These are phyloP conservation scores for Drosophila orosa DNA, from an alignment of 1,140 invertebrate genomes.

Conservation along the genomic window DNA sequence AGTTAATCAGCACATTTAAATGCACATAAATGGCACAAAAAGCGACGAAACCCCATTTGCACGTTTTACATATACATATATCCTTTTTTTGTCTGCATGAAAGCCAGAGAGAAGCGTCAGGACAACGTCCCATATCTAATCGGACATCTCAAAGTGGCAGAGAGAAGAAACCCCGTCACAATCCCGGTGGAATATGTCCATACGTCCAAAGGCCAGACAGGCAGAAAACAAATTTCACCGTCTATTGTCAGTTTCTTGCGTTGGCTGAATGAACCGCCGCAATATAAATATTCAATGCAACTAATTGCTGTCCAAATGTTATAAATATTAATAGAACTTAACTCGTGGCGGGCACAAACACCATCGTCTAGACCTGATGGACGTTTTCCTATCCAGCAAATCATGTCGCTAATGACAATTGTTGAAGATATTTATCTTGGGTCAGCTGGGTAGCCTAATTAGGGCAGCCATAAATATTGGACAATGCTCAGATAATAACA, in stretches of 20 bases:
- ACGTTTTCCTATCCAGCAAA: constrained; percentile 1
- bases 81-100: background rate
- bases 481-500: constrained; percentile 12
- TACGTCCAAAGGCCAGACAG: constrained; percentile 8
- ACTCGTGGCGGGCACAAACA: too few species aligned
- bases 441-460: background rate
- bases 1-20: constrained; percentile 72
- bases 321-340: constrained; percentile 42
- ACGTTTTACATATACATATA: constrained; percentile 1
- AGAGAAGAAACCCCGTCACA: background rate
- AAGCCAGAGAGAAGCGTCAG: constrained; percentile 17
- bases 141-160: constrained; percentile 23
- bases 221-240: constrained; percentile 19
- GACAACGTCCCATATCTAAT: constrained; percentile 18
- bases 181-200: constrained; percentile 12
- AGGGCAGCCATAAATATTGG: constrained; percentile 9
- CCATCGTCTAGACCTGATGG: constrained; percentile 24
- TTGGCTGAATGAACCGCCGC: background rate
- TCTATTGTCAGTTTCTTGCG: constrained; percentile 11
- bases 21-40: constrained; percentile 42
- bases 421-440: constrained; percentile 9
- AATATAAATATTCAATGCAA: constrained; percentile 34
- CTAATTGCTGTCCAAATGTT: constrained; percentile 32
- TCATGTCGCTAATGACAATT: constrained; percentile 24
- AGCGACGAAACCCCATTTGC: constrained; percentile 17